Base-by-base conservation (phyloP, 2,888 invertebrate species). In the Allophyes oxyacanthae region DNA sequence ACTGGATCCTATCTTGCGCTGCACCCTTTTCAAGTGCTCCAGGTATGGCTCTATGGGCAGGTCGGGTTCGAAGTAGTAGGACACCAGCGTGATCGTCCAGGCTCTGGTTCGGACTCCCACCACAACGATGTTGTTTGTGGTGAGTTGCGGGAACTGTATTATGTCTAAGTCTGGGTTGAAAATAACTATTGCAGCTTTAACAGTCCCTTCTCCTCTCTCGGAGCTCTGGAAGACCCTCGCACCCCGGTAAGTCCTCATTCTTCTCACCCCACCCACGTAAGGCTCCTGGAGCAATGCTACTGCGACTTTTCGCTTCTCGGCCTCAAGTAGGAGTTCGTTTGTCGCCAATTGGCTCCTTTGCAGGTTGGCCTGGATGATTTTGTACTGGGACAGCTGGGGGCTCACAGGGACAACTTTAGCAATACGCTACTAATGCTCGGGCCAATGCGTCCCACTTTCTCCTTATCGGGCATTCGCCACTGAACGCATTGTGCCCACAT, bases 141-240 rank as follows among this genome's bases (percentile, higher is more conserved):
- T 58, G 25, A 59, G 43, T 38, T 56, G 10, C 10, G 65, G 57
- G 42, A 36, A 34, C 25, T 53, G 52, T n/a, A n/a, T 36, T 0
- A 62, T 42, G 20, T 42, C 33, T 1, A 64, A 14, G 14, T 51
- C 41, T 1, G 2, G 6, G 25, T 64, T 38, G 10, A 60, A 53
- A 10, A 69, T 41, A 1, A 26, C 55, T 2, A 63, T 46, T 9
- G 64, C 60, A 0, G 69, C 60, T 30, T 65, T 65, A 4, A 15
- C 20, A 9, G 6, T 20, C 9, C 37, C 37, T 4, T 15, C 10
- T 15, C 20, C 37, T 13, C 2, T 0, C 1, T 6, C 8, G 10
- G 32, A 9, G 32, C 32, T 3, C 37, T 37, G 37, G 15, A 13
- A 37, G 3, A 37, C 9, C 5, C 37, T 9, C 2, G 6, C 37